Conservation (phyloP, 2,888 invertebrate species). For the Drosophila mimica region DNA sequence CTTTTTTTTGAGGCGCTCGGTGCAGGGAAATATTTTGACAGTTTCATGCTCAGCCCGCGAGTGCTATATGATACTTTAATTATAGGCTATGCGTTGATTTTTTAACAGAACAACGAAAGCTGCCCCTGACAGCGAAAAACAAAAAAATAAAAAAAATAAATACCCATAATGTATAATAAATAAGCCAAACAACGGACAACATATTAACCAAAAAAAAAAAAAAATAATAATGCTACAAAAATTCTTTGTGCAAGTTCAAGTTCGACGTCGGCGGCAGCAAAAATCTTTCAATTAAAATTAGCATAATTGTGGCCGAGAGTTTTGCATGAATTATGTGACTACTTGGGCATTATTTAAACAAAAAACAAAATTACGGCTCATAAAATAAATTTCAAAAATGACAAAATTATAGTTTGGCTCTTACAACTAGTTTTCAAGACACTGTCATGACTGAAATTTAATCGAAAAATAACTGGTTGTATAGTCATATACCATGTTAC, state of each 20-base stretch:
- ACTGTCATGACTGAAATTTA: constrained; percentile 54
- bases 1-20: constrained; percentile 24
- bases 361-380: constrained; percentile 70
- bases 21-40: constrained; percentile 76
- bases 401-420: constrained; percentile 75
- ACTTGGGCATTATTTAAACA: constrained; percentile 75
- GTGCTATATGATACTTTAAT: constrained; percentile 81
- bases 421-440: constrained; percentile 64
- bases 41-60: constrained; percentile 77
- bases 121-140: constrained; percentile 29
- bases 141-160: constrained; percentile 23
- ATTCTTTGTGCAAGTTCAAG: constrained; percentile 61
- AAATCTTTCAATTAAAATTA: constrained; percentile 80
- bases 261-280: constrained; percentile 43
- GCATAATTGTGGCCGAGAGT: constrained; percentile 75
- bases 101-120: constrained; percentile 68
- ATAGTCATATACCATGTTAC: constrained; percentile 23
- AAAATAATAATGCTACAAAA: constrained; percentile 51
- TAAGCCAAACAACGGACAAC: constrained; percentile 59
- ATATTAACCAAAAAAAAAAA: constrained; percentile 20
- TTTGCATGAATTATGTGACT: constrained; percentile 80
- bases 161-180: constrained; percentile 64
- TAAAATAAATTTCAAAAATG: constrained; percentile 80
- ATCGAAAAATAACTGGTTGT: constrained; percentile 69
- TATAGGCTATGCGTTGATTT: constrained; percentile 68